These are phyloP conservation scores for Pterois miles DNA, from an alignment of 2,797 vertebrate genomes.

Conservation along the genomic window DNA sequence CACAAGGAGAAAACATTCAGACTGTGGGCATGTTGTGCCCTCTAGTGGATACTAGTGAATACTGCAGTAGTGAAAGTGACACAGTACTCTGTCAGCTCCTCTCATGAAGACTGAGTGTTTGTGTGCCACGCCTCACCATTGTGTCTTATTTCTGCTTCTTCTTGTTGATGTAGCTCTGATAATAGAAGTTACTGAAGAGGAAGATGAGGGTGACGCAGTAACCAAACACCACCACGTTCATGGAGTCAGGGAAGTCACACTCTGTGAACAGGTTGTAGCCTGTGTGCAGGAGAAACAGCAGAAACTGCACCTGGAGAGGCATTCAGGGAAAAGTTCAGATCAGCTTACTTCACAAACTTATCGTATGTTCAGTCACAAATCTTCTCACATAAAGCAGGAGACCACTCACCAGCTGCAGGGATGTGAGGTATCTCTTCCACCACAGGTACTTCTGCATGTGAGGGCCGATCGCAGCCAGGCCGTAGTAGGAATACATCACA, in stretches of 20 bases:
- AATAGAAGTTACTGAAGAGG: constrained; percentile 86
- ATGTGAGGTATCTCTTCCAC: constrained; percentile 98
- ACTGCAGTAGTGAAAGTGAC: neutral
- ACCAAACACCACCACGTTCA: constrained; percentile 78
- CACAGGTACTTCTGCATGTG: constrained; percentile 97
- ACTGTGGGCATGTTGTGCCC: constrained; percentile 46
- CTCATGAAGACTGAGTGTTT: neutral
- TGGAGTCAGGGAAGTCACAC: constrained; percentile 79
- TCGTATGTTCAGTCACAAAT: neutral
- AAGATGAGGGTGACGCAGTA: constrained; percentile 83
- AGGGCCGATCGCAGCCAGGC: constrained; percentile 92
- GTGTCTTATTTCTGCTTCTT: constrained; percentile 74
- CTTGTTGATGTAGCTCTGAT: constrained; percentile 71
- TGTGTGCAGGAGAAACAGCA: constrained; percentile 81
- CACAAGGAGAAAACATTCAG: neutral
- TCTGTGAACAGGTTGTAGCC: constrained; percentile 83
- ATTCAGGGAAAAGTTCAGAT: neutral
- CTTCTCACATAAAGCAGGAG: neutral
- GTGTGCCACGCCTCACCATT: neutral
- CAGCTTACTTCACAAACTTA: neutral
- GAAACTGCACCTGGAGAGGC: constrained; percentile 80
- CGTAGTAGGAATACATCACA: constrained; percentile 97
- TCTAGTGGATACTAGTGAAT: constrained; percentile 55
- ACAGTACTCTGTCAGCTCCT: neutral
- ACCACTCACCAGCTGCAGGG: constrained; percentile 92